These are phyloP conservation scores for Drosophila tropicalis DNA, from an alignment of 1,140 invertebrate genomes.

Conservation along the genomic window DNA sequence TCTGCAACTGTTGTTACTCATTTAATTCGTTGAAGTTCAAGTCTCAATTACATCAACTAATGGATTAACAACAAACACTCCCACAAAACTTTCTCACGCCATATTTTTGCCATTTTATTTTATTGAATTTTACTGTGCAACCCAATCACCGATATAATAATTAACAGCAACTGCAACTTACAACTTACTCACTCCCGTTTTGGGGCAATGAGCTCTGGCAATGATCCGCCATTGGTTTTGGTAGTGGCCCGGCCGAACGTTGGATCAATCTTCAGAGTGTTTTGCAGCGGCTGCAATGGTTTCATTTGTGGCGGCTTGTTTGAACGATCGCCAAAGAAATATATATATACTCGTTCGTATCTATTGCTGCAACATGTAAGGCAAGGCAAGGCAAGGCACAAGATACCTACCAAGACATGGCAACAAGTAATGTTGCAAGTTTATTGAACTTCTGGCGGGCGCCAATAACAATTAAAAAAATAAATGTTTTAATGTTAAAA, in stretches of 20 bases:
- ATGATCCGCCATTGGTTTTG: conserved; percentile 14
- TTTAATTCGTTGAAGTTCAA: conserved; percentile 15
- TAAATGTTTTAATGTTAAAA: conserved; percentile 39
- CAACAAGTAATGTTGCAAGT: conserved; percentile 35
- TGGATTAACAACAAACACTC: conserved; percentile 15
- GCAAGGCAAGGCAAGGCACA: conserved; percentile 37
- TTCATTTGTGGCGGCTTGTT: conserved; percentile 61
- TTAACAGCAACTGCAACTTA: conserved; percentile 60
- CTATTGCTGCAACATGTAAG: conserved; percentile 64
- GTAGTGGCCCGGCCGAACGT: conserved; percentile 30
- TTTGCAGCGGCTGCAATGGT: conserved; percentile 44
- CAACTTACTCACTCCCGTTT: conserved; percentile 28
- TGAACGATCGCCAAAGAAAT: conserved; percentile 39
- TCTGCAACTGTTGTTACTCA: neutral
- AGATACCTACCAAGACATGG: neutral
- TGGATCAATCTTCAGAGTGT: conserved; percentile 13
- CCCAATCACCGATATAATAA: conserved; percentile 80
- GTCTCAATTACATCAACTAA: conserved; percentile 13
- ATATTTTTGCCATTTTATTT: conserved; percentile 36
- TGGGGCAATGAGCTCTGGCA: conserved; percentile 72
- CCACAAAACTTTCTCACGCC: conserved; percentile 71
- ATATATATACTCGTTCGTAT: conserved; percentile 26
- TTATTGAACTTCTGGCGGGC: conserved; percentile 72
- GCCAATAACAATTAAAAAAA: conserved; percentile 76
- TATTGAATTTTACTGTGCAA: conserved; percentile 35